Base-by-base conservation (phyloP, 1,140 invertebrate genomes). In the Drosophila athabasca region DNA sequence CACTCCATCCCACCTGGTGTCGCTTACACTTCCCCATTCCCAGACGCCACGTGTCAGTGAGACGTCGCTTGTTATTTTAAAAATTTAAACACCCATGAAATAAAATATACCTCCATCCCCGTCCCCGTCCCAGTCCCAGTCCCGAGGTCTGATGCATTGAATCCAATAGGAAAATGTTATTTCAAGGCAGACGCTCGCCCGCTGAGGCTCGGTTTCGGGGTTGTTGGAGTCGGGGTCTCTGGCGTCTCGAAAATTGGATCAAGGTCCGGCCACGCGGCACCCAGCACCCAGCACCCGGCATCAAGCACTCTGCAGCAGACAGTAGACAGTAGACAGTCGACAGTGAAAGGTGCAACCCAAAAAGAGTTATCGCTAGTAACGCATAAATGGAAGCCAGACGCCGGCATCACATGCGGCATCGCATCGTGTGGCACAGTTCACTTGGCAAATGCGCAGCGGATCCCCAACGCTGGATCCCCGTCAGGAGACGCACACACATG, bases 71-170 rank as follows among this genome's bases (percentile, higher is more conserved):
- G 82, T 87, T 87, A 87, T 87, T 87, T 87, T 87, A 87, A 87
- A 87, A 87, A 69, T 87, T 87, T 87, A 87, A 87, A 87, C 82
- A 87, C 78, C 82, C 82, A 87, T 87, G 82, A 87, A 87, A 87
- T 87, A 87, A 87, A 87, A 87, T 87, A 87, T 87, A 48, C 46
- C 31, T 9, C 41, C 48, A 45, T 24, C 64, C 48, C 45, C 8
- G 17, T 5, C 62, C 39, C 24, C 54, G 52, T 64, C 29, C 6
- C 6, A 0, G 26, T 29, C 26, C 26, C 26, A 4, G 39, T 24
- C 31, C 62, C 53, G 45, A 64, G 50, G 55, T 54, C 50, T 81
- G 59, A 78, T 72, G 78, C 67, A 88, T 87, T 88, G 83, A 79
- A 79, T 87, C 76, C 78, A 82, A 87, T 88, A 87, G 78, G 78